Conservation (phyloP, 2,888 invertebrate species). For the Oscheius sp. region DNA sequence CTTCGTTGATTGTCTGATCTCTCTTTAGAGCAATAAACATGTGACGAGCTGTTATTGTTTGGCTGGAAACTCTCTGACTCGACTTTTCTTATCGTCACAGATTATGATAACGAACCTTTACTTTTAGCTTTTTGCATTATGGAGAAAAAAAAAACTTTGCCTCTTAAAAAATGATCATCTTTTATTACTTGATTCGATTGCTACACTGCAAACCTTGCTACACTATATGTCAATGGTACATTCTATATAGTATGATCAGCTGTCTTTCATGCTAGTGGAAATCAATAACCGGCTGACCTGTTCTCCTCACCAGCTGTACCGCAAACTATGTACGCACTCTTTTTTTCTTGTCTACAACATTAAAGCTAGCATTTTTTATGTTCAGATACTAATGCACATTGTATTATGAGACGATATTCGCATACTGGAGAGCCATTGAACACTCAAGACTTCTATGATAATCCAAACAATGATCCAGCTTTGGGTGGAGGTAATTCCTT, state of each 20-base stretch:
- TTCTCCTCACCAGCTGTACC: conserved; percentile 7
- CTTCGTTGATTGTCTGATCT: not conserved
- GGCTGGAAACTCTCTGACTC: too few species aligned
- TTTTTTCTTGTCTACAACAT: not conserved
- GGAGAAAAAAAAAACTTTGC: too few species aligned
- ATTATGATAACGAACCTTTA: too few species aligned
- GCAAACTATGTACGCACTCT: not conserved
- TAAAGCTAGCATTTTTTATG: too few species aligned
- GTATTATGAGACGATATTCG: conserved; percentile 8
- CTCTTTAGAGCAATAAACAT: too few species aligned
- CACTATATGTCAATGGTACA: too few species aligned
- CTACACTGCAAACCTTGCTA: too few species aligned
- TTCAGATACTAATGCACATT: not conserved
- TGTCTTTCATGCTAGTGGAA: conserved; percentile 19
- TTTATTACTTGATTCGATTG: too few species aligned
- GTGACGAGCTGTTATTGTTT: too few species aligned
- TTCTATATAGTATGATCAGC: conserved; percentile 10
- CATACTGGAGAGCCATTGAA: not conserved
- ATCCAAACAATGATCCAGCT: not conserved
- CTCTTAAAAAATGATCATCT: too few species aligned
- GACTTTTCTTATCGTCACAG: too few species aligned
- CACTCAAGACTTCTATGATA: not conserved
- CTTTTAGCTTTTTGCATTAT: too few species aligned
- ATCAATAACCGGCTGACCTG: conserved; percentile 25
- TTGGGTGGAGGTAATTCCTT: not conserved